A percentile compares a stretch with the other conserved stretches of the same genome.
These are phyloP conservation scores for Rutilus rutilus DNA, from an alignment of 2,113 vertebrate genomes.

Conservation along the genomic window DNA sequence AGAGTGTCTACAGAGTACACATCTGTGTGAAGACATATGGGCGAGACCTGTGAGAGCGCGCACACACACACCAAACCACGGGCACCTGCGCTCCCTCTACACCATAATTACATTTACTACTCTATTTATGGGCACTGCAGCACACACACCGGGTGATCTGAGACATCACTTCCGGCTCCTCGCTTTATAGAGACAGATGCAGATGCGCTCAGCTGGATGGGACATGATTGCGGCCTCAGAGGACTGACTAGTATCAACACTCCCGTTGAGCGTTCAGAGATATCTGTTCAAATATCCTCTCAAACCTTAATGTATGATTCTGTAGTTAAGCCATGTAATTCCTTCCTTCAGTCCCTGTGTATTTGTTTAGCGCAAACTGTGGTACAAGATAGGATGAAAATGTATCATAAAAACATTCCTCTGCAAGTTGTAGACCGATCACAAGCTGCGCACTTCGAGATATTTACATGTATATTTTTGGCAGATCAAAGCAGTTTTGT, in stretches of 20 bases:
- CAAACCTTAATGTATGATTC: background rate
- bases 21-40: slow-evolving; percentile 35
- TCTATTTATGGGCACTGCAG: slow-evolving; percentile 34
- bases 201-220: slow-evolving; percentile 26
- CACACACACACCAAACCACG: slow-evolving; percentile 3
- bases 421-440: background rate
- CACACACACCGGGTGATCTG: slow-evolving; percentile 7
- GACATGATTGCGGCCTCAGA: slow-evolving; percentile 7
- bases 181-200: slow-evolving; percentile 2
- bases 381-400: background rate
- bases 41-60: background rate
- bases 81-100: slow-evolving; percentile 16
- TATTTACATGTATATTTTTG: background rate
- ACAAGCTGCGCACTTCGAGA: background rate
- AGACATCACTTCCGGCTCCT: background rate
- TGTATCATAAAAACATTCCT: background rate
- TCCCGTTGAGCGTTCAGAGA: background rate
- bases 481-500: background rate
- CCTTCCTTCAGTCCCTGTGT: background rate
- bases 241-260: background rate
- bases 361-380: background rate
- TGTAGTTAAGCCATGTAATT: background rate
- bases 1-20: slow-evolving; percentile 20
- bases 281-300: background rate
- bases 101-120: slow-evolving; percentile 29